phyloP scores from a whole-genome alignment of 1,140 invertebrate species.

The Drosophila triauraria region DNA sequence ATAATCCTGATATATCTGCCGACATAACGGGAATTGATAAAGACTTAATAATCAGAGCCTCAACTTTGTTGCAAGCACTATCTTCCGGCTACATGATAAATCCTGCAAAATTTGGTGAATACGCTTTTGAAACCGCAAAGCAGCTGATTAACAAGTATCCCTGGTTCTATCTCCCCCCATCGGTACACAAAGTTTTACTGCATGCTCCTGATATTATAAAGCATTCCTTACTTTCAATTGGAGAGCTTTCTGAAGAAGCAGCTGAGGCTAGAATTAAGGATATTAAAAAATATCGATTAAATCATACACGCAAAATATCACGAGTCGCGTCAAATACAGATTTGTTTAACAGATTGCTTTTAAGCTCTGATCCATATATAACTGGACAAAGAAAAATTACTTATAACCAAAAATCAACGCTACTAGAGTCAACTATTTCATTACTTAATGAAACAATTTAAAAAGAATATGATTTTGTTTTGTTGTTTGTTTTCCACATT shows the following conservation, averaged over 20 bases:
- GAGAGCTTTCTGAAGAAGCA: constrained; percentile 16
- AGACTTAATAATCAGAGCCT: constrained; percentile 4
- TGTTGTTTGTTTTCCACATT: background rate
- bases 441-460: constrained; percentile 18
- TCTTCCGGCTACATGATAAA: constrained; percentile 20
- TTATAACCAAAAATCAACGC: constrained; percentile 10
- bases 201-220: constrained; percentile 6
- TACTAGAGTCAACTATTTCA: constrained; percentile 13
- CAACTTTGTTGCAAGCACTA: constrained; percentile 18
- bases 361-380: constrained; percentile 4
- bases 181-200: constrained; percentile 10
- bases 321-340: constrained; percentile 11
- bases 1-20: constrained; percentile 14
- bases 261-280: constrained; percentile 12
- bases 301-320: constrained; percentile 14
- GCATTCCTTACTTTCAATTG: constrained; percentile 2
- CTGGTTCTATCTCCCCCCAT: constrained; percentile 13
- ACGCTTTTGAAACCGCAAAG: background rate
- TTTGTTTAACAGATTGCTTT: constrained; percentile 1
- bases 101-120: constrained; percentile 8
- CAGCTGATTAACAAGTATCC: constrained; percentile 8
- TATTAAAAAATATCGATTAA: constrained; percentile 12
- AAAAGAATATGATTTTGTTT: constrained; percentile 13
- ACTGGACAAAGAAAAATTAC: constrained; percentile 10
- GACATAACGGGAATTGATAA: constrained; percentile 17